Base-by-base conservation (phyloP, 2,888 invertebrate genomes). In the Protula sp. region DNA sequence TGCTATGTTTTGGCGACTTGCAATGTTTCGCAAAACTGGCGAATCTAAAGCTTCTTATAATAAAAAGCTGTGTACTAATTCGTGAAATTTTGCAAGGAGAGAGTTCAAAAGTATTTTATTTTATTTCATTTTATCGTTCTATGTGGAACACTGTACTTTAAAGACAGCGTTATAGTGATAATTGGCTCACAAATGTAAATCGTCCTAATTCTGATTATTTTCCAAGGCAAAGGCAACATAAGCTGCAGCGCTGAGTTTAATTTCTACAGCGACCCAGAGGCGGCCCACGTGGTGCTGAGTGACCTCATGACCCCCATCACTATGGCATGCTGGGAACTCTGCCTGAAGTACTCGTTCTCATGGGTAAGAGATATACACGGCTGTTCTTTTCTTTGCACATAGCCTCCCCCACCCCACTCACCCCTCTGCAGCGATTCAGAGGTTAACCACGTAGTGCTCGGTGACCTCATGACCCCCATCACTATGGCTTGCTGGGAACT, bases 351-450 rank as follows among this genome's bases (percentile, higher is more conserved):
- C 38, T 9, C 55, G 28, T 30, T 67, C 9, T 1, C 59, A 1
- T 63, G 64, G 64, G 67, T 67, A 55, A 52, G 54, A n/a, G n/a
- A n/a, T n/a, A n/a, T n/a, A n/a, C n/a, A n/a, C n/a, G n/a, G n/a
- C n/a, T n/a, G n/a, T n/a, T n/a, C n/a, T n/a, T n/a, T n/a, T n/a
- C n/a, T n/a, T n/a, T n/a, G n/a, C n/a, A 82, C 65, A 71, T 75
- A 0, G 65, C 70, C 26, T 63, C 69, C 5, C 64, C 86, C 47
- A 88, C 88, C 0, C 91, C 91, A 78, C 91, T 88, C 73, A 91
- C 91, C 80, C 90, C n/a, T 91, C 75, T 85, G 84, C 67, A 81
- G 81, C 27, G 91, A 91, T 79, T 89, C 91, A 0, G 91, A 91
- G 79, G 88, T 90, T 2, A 90, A 88, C 0, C 83, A 86, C 68